Evolutionary conservation across 2,888 invertebrate genomes (phyloP).

Genomic region (Cataglyphis livida): DNA sequence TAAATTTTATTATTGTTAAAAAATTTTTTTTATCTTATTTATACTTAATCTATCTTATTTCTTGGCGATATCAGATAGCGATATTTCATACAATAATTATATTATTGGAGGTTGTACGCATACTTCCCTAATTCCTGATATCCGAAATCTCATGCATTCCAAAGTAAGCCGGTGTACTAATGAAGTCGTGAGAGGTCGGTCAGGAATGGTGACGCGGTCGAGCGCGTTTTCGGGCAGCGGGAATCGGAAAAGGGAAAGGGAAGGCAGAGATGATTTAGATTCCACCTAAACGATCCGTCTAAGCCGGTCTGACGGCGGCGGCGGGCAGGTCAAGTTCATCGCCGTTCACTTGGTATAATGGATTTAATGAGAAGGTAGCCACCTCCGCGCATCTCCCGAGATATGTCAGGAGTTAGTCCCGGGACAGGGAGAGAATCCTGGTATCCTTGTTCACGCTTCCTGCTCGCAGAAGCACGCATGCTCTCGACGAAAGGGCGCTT

Average conservation of each 20-base stretch:
- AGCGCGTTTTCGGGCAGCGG: slow-evolving; percentile 53
- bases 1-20: background rate
- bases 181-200: slow-evolving; percentile 78
- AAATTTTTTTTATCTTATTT: background rate
- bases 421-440: background rate
- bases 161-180: slow-evolving; percentile 78
- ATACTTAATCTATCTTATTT: background rate
- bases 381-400: slow-evolving; percentile 33
- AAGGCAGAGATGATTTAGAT: slow-evolving; percentile 78
- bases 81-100: background rate
- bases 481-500: slow-evolving; percentile 23
- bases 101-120: slow-evolving; percentile 11
- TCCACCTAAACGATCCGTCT: slow-evolving; percentile 79
- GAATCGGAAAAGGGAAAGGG: slow-evolving; percentile 25
- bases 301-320: slow-evolving; percentile 64
- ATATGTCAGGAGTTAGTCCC: slow-evolving; percentile 35
- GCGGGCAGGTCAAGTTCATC: slow-evolving; percentile 69
- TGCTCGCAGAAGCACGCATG: slow-evolving; percentile 20
- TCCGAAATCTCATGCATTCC: slow-evolving; percentile 74
- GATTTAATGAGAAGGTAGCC: slow-evolving; percentile 81
- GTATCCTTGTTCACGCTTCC: slow-evolving; percentile 36
- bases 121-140: slow-evolving; percentile 42
- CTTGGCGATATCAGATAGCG: background rate
- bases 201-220: slow-evolving; percentile 64
- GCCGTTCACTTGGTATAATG: slow-evolving; percentile 79